Evolutionary conservation across 2,888 invertebrate genomes (phyloP).

Genomic region (Epistrophe eligans): DNA sequence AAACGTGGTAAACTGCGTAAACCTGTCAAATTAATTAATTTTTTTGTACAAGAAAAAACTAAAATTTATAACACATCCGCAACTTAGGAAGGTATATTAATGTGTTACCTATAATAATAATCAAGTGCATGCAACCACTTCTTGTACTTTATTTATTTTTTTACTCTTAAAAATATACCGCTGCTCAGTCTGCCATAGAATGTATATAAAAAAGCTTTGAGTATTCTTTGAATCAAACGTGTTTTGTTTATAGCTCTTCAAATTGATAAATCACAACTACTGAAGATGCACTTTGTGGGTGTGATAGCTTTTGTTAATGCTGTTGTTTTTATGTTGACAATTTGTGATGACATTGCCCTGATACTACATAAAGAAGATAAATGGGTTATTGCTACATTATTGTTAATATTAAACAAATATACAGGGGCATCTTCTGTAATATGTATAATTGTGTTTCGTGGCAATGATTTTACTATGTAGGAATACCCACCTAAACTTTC

Average conservation of each 20-base stretch:
- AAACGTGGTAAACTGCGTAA: too few species aligned
- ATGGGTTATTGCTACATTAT: slow-evolving; percentile 22
- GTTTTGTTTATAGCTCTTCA: slow-evolving; percentile 29
- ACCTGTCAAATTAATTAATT: too few species aligned
- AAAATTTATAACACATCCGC: too few species aligned
- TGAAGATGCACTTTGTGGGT: slow-evolving; percentile 43
- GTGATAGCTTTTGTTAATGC: slow-evolving; percentile 34
- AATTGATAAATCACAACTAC: slow-evolving; percentile 20
- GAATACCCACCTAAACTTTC: not conserved
- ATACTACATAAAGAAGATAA: slow-evolving; percentile 43
- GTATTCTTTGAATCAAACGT: slow-evolving; percentile 13
- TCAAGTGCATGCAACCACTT: not conserved
- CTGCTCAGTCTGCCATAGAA: not conserved
- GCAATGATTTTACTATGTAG: slow-evolving; percentile 7
- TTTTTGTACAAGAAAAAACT: too few species aligned
- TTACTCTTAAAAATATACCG: not conserved
- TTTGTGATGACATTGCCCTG: slow-evolving; percentile 23
- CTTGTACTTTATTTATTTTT: not conserved
- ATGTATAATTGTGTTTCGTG: slow-evolving; percentile 4
- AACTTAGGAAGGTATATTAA: too few species aligned
- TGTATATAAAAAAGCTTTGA: slow-evolving; percentile 20
- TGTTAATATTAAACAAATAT: slow-evolving; percentile 19
- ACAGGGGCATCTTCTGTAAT: slow-evolving; percentile 23
- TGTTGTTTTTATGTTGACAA: slow-evolving; percentile 27
- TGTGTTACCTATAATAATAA: too few species aligned